phyloP scores from a whole-genome alignment of 1,140 invertebrate species.

The Phymastichus coffea region DNA sequence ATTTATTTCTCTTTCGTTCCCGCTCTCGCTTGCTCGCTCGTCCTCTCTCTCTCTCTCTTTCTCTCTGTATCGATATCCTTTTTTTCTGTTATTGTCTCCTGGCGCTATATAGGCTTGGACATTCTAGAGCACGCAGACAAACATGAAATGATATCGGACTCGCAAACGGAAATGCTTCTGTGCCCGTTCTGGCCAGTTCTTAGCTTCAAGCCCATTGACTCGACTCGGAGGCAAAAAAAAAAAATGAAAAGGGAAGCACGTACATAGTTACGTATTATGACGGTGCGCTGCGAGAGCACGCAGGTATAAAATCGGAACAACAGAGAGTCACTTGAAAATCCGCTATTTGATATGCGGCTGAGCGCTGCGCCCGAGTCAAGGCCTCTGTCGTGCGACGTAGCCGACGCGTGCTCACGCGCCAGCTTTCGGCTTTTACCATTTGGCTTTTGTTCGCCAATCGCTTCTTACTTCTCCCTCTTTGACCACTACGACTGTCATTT shows the following conservation, averaged over 20 bases:
- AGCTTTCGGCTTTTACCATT: too few relatives aligned
- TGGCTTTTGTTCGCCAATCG: slow-evolving; percentile 13
- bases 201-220: too few relatives aligned
- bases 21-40: background rate
- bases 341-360: slow-evolving; percentile 15
- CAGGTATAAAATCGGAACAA: slow-evolving; percentile 18
- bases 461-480: background rate
- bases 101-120: slow-evolving; percentile 39
- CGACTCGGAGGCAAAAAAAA: background rate
- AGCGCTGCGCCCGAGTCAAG: background rate
- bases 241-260: background rate
- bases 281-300: background rate
- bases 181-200: too few relatives aligned
- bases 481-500: too few relatives aligned
- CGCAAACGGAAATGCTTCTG: slow-evolving; percentile 37
- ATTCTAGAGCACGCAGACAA: slow-evolving; percentile 31
- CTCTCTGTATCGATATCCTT: too few relatives aligned
- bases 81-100: slow-evolving; percentile 44
- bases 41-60: slow-evolving; percentile 17
- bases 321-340: slow-evolving; percentile 13
- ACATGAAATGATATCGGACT: slow-evolving; percentile 30
- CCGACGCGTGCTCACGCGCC: background rate
- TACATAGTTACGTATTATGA: background rate
- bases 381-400: background rate
- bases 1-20: slow-evolving; percentile 7